Conservation (phyloP, 2,113 vertebrate species). For the Calidris pygmaea region DNA sequence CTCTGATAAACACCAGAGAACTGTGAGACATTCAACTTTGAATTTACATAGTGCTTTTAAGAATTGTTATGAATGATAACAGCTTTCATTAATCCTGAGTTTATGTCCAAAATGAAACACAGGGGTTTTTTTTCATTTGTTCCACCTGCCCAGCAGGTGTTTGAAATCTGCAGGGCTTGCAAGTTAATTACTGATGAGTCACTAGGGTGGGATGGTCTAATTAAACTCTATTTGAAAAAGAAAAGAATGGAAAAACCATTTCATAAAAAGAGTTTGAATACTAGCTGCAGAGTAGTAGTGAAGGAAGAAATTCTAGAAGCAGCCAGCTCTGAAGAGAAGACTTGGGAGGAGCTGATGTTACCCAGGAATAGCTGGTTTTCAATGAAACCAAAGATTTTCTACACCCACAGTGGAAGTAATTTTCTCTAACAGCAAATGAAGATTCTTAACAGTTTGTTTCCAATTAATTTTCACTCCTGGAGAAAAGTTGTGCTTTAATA, state of each 20-base stretch:
- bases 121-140: neutral
- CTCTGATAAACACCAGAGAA: neutral
- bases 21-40: neutral
- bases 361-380: neutral
- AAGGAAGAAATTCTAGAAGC: neutral
- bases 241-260: neutral
- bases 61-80: neutral
- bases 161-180: neutral
- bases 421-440: neutral
- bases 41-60: neutral
- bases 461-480: neutral
- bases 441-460: neutral
- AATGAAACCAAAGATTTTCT: neutral
- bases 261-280: neutral
- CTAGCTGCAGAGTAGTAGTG: neutral
- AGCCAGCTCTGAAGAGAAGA: neutral
- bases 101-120: neutral
- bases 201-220: neutral
- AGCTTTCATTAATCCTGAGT: conserved; percentile 1
- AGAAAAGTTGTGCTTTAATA: neutral
- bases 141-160: conserved; percentile 28
- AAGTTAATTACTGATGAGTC: conserved; percentile 33
- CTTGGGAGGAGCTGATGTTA: neutral
- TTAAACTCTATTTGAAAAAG: neutral
- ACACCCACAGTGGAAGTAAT: neutral